Conservation (phyloP, 2,113 vertebrate genomes). For the Hassar affinis region DNA sequence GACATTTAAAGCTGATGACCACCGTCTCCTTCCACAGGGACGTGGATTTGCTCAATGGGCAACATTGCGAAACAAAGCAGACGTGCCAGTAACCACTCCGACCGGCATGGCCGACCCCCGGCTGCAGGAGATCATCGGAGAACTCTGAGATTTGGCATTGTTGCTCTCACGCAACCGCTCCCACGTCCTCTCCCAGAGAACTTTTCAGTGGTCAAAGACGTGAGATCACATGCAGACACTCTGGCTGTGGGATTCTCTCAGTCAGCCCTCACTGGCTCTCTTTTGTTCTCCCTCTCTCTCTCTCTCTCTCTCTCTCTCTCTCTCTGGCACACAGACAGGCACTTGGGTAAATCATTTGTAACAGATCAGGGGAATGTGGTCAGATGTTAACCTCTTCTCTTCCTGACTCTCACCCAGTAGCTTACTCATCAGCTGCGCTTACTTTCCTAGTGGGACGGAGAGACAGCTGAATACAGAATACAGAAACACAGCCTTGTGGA, state of each 20-base stretch:
- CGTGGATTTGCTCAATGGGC: background rate
- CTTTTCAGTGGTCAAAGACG: background rate
- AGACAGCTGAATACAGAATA: background rate
- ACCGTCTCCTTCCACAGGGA: background rate
- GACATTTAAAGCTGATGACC: background rate
- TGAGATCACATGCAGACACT: constrained; percentile 22
- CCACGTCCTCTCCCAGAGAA: constrained; percentile 1
- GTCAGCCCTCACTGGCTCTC: constrained; percentile 1
- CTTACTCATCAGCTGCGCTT: constrained; percentile 25
- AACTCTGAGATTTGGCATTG: background rate
- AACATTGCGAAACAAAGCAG: background rate
- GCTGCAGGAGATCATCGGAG: background rate
- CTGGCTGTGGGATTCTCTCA: background rate
- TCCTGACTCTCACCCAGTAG: constrained; percentile 53
- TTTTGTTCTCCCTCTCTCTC: background rate
- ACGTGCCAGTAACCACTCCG: background rate
- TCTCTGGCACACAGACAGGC: background rate
- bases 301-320: background rate
- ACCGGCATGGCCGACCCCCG: background rate
- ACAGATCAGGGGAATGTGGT: constrained; percentile 60
- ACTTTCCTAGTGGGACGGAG: background rate
- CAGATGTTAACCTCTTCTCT: constrained; percentile 48
- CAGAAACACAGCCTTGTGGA: background rate
- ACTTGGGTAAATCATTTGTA: constrained; percentile 24
- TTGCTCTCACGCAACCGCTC: background rate